These are phyloP conservation scores for Grammomys surdaster DNA, from an alignment of 2,113 vertebrate genomes.

Conservation along the genomic window DNA sequence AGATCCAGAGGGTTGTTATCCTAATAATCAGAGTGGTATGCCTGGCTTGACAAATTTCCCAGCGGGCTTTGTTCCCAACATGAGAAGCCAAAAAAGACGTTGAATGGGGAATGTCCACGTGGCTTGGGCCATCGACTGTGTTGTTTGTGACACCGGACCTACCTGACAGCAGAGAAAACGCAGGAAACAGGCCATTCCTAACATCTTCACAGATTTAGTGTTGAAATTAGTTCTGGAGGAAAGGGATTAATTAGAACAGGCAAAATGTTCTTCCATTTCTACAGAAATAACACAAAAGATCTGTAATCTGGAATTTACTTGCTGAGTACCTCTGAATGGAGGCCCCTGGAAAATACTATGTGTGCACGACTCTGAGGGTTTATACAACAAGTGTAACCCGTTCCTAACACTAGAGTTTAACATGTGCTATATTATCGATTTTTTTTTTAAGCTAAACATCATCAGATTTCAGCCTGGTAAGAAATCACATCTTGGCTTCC, in stretches of 20 bases:
- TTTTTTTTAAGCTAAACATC: not conserved
- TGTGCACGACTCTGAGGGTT: not conserved
- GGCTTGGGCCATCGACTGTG: not conserved
- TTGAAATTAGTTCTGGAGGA: conserved; percentile 46
- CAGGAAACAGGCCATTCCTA: not conserved
- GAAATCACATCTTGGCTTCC: not conserved
- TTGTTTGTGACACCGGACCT: conserved; percentile 34
- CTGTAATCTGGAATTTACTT: conserved; percentile 25
- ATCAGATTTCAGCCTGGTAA: not conserved
- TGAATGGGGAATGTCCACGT: not conserved
- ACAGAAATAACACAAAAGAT: not conserved
- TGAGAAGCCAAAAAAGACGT: conserved; percentile 49
- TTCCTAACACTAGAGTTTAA: not conserved
- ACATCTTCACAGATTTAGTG: conserved; percentile 27
- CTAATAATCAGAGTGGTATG: not conserved
- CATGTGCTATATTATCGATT: not conserved
- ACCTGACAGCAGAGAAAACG: conserved; percentile 32
- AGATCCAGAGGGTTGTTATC: not conserved
- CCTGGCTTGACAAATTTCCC: conserved; percentile 41
- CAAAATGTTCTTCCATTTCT: conserved; percentile 32
- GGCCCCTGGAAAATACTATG: not conserved
- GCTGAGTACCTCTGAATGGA: not conserved
- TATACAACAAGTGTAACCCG: not conserved
- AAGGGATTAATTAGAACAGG: conserved; percentile 36
- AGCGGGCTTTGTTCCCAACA: conserved; percentile 35